Evolutionary conservation across 64 coral and sea anemone species (phyloP).

Genomic region (Montipora foliosa): DNA sequence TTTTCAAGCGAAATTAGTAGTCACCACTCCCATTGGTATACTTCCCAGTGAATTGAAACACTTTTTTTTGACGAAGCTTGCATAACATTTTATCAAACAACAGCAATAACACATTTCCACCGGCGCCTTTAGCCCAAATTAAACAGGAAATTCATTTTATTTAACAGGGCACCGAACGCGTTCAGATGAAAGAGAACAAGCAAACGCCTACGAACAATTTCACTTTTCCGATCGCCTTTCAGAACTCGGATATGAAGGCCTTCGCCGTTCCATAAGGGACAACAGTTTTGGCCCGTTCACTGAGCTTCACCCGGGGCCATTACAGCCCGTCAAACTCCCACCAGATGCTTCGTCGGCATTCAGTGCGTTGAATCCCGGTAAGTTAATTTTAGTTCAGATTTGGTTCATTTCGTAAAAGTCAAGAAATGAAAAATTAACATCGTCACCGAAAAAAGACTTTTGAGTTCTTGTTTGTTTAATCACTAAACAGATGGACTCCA

Average conservation of each 20-base stretch:
- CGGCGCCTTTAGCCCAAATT: slow-evolving; percentile 27
- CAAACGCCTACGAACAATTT: slow-evolving; percentile 94
- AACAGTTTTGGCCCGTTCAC: slow-evolving; percentile 81
- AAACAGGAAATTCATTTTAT: slow-evolving; percentile 51
- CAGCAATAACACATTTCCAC: not conserved
- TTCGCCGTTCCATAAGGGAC: slow-evolving; percentile 79
- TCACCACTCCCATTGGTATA: not conserved
- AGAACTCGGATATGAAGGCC: slow-evolving; percentile 80
- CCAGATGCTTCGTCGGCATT: slow-evolving; percentile 86
- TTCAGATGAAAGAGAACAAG: slow-evolving; percentile 92
- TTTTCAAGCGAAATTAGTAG: not conserved
- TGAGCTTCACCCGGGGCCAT: slow-evolving; percentile 80
- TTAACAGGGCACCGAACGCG: slow-evolving; percentile 93
- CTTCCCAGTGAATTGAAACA: slow-evolving; percentile 2
- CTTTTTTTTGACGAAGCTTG: not conserved
- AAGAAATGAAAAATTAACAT: not conserved
- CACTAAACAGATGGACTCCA: not conserved
- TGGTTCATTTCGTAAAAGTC: not conserved
- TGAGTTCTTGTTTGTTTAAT: not conserved
- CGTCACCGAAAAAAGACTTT: not conserved
- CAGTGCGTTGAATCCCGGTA: slow-evolving; percentile 70
- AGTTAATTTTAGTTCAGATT: slow-evolving; percentile 2
- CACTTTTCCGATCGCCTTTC: slow-evolving; percentile 93
- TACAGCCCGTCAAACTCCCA: slow-evolving; percentile 77
- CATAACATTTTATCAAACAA: not conserved